These are phyloP conservation scores for Phycodurus eques DNA, from an alignment of 2,113 vertebrate genomes.

Conservation along the genomic window DNA sequence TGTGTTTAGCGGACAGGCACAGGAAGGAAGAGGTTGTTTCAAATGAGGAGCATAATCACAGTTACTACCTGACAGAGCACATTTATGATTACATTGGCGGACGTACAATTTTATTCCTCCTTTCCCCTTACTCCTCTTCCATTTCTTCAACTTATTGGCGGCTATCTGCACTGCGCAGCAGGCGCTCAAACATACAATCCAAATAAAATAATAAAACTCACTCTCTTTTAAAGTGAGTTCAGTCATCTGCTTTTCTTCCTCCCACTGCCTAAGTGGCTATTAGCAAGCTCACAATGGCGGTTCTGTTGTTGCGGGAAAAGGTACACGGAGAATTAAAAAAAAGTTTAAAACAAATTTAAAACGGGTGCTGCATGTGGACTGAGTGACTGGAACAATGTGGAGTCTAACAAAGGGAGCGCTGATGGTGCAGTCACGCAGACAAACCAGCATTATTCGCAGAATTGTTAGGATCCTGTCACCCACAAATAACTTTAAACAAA, in stretches of 20 bases:
- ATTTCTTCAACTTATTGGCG: constrained; percentile 27
- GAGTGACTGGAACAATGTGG: constrained; percentile 63
- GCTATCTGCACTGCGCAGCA: constrained; percentile 30
- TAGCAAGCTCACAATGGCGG: constrained; percentile 57
- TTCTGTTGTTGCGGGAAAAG: constrained; percentile 61
- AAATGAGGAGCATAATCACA: constrained; percentile 69
- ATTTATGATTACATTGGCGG: constrained; percentile 57
- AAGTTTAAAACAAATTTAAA: constrained; percentile 36
- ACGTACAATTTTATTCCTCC: constrained; percentile 44
- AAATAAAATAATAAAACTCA: constrained; percentile 1
- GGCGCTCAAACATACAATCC: neutral
- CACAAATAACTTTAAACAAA: constrained; percentile 60
- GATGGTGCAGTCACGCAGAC: constrained; percentile 68
- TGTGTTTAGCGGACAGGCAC: constrained; percentile 20
- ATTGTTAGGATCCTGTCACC: constrained; percentile 70
- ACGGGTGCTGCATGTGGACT: constrained; percentile 57
- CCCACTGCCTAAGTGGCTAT: constrained; percentile 49
- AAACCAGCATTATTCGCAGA: constrained; percentile 65
- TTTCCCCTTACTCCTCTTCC: constrained; percentile 47
- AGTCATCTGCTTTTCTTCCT: constrained; percentile 36
- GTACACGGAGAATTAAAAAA: constrained; percentile 55
- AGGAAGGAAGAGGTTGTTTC: constrained; percentile 48
- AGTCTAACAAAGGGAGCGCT: constrained; percentile 62
- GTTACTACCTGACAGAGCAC: constrained; percentile 65
- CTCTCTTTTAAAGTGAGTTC: constrained; percentile 32